Evolutionary conservation across 2,888 invertebrate species (phyloP).

Genomic region (Caenorhabditis zanzibari): DNA sequence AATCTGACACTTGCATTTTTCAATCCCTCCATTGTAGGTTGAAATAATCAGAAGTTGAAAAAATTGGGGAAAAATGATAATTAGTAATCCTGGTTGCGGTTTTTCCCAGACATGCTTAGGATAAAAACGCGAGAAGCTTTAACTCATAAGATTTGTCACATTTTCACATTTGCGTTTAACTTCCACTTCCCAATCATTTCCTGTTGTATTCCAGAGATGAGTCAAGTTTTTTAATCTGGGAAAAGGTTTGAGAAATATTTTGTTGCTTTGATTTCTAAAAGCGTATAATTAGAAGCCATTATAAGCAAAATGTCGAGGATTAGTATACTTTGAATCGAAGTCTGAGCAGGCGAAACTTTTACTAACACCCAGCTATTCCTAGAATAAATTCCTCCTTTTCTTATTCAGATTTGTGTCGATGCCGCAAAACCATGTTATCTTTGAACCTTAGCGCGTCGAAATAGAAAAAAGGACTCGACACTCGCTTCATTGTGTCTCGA

Average conservation of each 20-base stretch:
- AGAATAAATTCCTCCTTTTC: not conserved
- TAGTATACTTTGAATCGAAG: no score
- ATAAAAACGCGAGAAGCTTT: not conserved
- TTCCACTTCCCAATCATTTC: constrained; percentile 11
- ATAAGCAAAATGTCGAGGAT: no score
- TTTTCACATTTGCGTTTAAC: constrained; percentile 8
- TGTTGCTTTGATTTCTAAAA: no score
- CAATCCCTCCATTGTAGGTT: not conserved
- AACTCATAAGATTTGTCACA: constrained; percentile 21
- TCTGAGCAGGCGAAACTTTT: no score
- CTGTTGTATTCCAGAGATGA: constrained; percentile 12
- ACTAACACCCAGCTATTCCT: no score
- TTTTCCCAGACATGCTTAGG: constrained; percentile 50
- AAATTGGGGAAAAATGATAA: constrained; percentile 23
- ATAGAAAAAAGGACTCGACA: constrained; percentile 14
- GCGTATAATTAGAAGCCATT: no score
- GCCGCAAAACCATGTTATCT: constrained; percentile 48
- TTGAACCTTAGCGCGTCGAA: constrained; percentile 16
- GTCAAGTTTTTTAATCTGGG: no score
- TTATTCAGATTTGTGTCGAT: constrained; percentile 5
- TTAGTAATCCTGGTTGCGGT: not conserved
- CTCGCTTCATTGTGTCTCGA: constrained; percentile 12
- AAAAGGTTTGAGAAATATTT: not conserved
- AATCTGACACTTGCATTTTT: constrained; percentile 35
- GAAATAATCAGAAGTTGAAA: not conserved